phyloP scores from a whole-genome alignment of 1,140 invertebrate species.

The Papilio polytes region DNA sequence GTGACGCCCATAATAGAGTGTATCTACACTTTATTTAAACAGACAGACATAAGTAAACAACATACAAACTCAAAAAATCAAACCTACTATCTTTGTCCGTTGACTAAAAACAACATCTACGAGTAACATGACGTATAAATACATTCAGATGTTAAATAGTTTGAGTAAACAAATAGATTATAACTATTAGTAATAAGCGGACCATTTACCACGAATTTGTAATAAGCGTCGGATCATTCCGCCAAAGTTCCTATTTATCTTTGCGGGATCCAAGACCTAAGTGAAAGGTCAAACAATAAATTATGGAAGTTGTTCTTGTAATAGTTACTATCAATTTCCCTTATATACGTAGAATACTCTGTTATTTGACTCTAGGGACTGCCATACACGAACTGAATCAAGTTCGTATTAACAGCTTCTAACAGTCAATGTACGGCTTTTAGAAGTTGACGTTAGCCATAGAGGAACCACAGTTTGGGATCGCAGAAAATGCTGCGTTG shows the following conservation, averaged over 20 bases:
- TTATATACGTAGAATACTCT: not conserved
- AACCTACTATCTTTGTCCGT: no score
- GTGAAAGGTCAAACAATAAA: constrained; percentile 48
- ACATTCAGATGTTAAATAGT: not conserved
- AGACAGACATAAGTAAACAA: no score
- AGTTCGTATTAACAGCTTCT: no score
- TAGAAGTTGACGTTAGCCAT: not conserved
- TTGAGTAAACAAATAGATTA: not conserved
- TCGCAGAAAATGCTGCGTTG: no score
- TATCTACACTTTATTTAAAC: no score
- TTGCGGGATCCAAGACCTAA: constrained; percentile 42
- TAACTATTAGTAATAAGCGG: constrained; percentile 20
- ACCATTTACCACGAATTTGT: constrained; percentile 40
- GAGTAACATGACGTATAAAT: not conserved
- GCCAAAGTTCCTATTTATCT: constrained; percentile 48
- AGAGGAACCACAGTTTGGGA: not conserved
- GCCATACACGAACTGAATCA: no score
- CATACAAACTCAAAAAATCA: no score
- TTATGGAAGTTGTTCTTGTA: constrained; percentile 26
- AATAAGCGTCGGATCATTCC: constrained; percentile 43
- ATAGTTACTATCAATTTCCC: constrained; percentile 36
- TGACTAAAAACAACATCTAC: not conserved
- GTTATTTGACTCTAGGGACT: not conserved
- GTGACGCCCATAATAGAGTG: no score
- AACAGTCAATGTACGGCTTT: no score